These are phyloP conservation scores for Xanthorhoe designata DNA, from an alignment of 2,888 invertebrate species.

Conservation along the genomic window DNA sequence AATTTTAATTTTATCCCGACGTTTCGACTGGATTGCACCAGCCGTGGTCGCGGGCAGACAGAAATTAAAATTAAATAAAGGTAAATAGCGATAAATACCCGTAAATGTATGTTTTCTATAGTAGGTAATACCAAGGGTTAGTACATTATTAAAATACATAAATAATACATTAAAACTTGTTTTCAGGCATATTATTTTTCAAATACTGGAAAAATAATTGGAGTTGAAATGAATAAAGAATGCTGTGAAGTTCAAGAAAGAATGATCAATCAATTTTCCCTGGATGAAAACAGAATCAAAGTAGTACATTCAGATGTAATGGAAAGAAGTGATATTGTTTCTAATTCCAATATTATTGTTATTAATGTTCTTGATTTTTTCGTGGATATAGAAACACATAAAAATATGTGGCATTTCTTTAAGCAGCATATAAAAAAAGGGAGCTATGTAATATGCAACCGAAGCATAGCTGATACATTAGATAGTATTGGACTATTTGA, in stretches of 20 bases:
- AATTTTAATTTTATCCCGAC: too few species aligned
- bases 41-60: too few species aligned
- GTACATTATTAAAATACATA: not conserved
- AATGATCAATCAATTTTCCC: conserved; percentile 82
- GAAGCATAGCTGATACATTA: conserved; percentile 84
- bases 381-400: conserved; percentile 84
- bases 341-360: conserved; percentile 86
- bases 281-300: conserved; percentile 80
- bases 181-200: conserved; percentile 87
- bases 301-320: conserved; percentile 86
- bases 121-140: too few species aligned
- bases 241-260: conserved; percentile 87
- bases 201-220: conserved; percentile 85
- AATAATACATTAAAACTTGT: too few species aligned
- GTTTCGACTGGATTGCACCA: too few species aligned
- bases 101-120: too few species aligned
- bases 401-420: conserved; percentile 86
- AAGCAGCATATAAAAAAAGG: conserved; percentile 82
- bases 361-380: conserved; percentile 91
- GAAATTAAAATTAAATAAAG: too few species aligned
- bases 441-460: conserved; percentile 85
- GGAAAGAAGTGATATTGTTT: conserved; percentile 81
- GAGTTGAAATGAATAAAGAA: conserved; percentile 89
- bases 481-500: conserved; percentile 76
- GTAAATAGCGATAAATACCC: too few species aligned